These are phyloP conservation scores for Patiria pectinifera DNA, from an alignment of 53 echinoderm and acorn worm genomes.

Conservation along the genomic window DNA sequence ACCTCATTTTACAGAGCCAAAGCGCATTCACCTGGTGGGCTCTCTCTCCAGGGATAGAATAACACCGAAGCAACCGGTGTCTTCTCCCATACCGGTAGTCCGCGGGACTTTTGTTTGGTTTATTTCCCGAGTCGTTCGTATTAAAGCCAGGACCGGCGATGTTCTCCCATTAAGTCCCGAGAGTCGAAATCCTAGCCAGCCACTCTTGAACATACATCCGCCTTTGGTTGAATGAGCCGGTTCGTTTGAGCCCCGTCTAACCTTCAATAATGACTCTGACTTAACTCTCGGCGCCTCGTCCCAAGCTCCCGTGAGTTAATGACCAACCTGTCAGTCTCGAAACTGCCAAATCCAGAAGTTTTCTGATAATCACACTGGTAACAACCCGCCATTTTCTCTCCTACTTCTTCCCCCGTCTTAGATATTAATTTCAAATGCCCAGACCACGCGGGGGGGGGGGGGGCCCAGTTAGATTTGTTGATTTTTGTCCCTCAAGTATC, in stretches of 20 bases:
- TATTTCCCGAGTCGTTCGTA: slow-evolving; percentile 34
- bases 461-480: background rate
- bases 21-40: background rate
- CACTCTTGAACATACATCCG: background rate
- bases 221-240: background rate
- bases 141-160: slow-evolving; percentile 7
- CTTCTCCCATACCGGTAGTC: background rate
- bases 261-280: background rate
- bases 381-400: background rate
- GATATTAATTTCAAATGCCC: background rate
- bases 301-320: background rate
- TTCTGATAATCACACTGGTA: background rate
- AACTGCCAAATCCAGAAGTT: background rate
- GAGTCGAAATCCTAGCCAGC: slow-evolving; percentile 30
- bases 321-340: background rate
- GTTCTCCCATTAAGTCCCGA: slow-evolving; percentile 4
- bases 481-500: background rate
- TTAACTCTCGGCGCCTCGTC: background rate
- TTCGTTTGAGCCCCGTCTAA: too few relatives aligned
- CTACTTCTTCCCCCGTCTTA: background rate
- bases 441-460: background rate
- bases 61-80: background rate
- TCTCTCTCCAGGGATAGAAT: background rate
- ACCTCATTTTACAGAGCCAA: background rate
- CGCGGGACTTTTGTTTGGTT: background rate